Base-by-base conservation (phyloP, 2,888 invertebrate genomes). In the Lycia hirtaria region DNA sequence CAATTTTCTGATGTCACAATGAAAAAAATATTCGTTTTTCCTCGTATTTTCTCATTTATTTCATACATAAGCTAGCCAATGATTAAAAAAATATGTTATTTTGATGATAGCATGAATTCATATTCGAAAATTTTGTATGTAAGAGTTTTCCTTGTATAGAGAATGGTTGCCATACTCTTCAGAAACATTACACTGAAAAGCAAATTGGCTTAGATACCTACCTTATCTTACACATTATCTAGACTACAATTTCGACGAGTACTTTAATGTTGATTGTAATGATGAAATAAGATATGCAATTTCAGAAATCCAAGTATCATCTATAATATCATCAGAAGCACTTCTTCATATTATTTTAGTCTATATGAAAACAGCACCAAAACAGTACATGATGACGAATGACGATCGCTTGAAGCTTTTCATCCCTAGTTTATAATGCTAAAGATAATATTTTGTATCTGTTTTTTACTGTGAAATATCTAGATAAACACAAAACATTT, bases 1-100 rank as follows among this genome's bases (percentile, higher is more conserved):
- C 91, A 90, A 80, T 83, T 84, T 85, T 82, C 67, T 76, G 75
- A 79, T 85, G 88, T 87, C 87, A 79, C 65, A 75, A 71, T 74
- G 73, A 69, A 69, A 53, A 62, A 65, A 81, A 75, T 75, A 75
- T 73, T 76, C 5, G 6, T 20, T 24, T 47, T 35, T 47, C 35
- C 17, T 35, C 15, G 7, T 20, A 32, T 20, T 44, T 44, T 32
- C 12, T n/a, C 4, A 4, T 7, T 19, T 44, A 44, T 30, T 26
- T 41, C 14, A 5, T 26, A 41, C 5, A 5, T 15, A 3, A 14
- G 14, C 5, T 4, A 5, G 10, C 15, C 5, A 41, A 15, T 1
- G 17, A 17, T 5, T 17, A 5, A 26, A 17, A 10, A 17, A 24
- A 26, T 14, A 15, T 9, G 5, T 9, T 26, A 26, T 9, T 15